phyloP scores from a whole-genome alignment of 2,888 invertebrate species.

The Eristalis arbustorum region DNA sequence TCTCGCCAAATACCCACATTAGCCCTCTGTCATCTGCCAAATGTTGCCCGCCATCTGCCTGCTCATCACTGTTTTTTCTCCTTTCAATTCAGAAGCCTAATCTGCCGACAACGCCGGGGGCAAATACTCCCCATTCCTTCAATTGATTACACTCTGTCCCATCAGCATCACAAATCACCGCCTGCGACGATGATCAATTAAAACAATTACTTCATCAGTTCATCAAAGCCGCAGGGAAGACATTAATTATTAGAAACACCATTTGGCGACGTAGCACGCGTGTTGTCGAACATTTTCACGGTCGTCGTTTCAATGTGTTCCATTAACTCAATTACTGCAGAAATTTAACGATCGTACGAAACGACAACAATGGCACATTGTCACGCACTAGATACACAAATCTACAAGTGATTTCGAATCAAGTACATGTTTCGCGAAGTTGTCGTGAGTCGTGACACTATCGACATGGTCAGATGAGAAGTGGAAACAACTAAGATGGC shows the following conservation, averaged over 20 bases:
- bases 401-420: not conserved
- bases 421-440: not conserved
- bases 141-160: not conserved
- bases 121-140: not conserved
- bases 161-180: not conserved
- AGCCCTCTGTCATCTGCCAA: not conserved
- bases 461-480: not conserved
- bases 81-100: not conserved
- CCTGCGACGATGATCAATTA: not conserved
- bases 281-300: not conserved
- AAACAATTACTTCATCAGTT: not conserved
- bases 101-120: not conserved
- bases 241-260: not conserved
- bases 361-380: constrained; percentile 4
- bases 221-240: not conserved
- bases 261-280: not conserved
- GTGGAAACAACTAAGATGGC: not conserved
- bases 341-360: not conserved
- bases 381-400: not conserved
- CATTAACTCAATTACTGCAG: constrained; percentile 3
- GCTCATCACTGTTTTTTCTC: not conserved
- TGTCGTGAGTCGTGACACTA: not conserved
- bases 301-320: not conserved
- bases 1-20: not conserved
- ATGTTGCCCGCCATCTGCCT: too few species aligned